Evolutionary conservation across 2,888 invertebrate species (phyloP), one percentile per base, ranked within the genome.

Genomic region (Patella depressa): DNA sequence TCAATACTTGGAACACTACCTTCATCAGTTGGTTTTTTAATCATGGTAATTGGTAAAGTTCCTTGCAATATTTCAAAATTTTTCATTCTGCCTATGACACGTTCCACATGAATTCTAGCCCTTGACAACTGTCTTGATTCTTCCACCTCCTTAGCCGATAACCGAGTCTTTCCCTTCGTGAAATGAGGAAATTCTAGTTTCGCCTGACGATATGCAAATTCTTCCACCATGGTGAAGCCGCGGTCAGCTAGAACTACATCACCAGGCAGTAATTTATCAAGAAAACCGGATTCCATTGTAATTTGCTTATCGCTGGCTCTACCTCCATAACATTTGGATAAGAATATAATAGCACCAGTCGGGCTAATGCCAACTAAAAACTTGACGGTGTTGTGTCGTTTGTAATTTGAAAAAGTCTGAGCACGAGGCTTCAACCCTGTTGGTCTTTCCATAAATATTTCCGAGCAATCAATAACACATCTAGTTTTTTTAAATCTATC

Each of bases 311-410:
- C 59, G 19, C 59, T 59, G 19, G 59, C 17, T n/a, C 59, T 12
- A 9, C 59, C 59, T n/a, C 7, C 14, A n/a, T 59, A 59, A 9
- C 14, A 73, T 70, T 78, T 54, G 5, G 80, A 80, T 3, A 80
- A n/a, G 69, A 75, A 80, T 17, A 59, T 34, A 55, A 75, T 74
- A 4, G 75, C 24, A 15, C 75, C 80, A 78, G 29, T 71, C 15
- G 76, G 78, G 12, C 70, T 69, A 24, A 78, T 70, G 14, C 65
- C 76, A 70, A 80, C 71, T 5, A 78, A 69, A 57, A 65, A 65
- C 54, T 73, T 80, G 24, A 24, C 70, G 7, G 76, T 78, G 15
- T 53, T 53, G 15, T 80, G 78, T 34, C 59, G 54, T 55, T 79
- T 77, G 5, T 57, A 57, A n/a, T 57, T 57, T 17, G 17, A 4